Percentiles rank a stretch among this genome's conserved stretches.
These are phyloP conservation scores for Temnothorax rugatulus DNA, from an alignment of 2,888 invertebrate species.

Conservation along the genomic window DNA sequence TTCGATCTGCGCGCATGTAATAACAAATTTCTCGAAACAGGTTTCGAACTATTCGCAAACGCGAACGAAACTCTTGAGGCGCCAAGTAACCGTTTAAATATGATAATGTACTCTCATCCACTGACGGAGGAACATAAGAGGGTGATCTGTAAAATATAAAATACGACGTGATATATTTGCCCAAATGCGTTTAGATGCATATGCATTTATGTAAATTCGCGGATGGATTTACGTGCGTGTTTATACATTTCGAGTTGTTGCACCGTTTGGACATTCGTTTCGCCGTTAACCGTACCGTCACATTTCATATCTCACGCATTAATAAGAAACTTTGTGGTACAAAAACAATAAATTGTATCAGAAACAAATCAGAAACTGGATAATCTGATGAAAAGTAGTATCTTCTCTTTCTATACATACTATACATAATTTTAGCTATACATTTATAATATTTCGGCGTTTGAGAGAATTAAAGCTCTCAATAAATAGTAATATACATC, in stretches of 20 bases:
- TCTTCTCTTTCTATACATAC: background rate
- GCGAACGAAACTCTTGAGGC: background rate
- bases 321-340: slow-evolving; percentile 15
- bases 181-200: slow-evolving; percentile 17
- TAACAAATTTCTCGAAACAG: slow-evolving; percentile 39
- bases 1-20: slow-evolving; percentile 1
- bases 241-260: slow-evolving; percentile 37
- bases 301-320: background rate
- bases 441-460: background rate
- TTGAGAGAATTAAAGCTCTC: background rate
- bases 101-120: slow-evolving; percentile 26
- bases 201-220: slow-evolving; percentile 41
- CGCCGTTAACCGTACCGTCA: background rate
- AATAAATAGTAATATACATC: background rate
- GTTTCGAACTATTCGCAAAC: slow-evolving; percentile 16
- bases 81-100: slow-evolving; percentile 37
- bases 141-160: slow-evolving; percentile 37
- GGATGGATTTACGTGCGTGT: slow-evolving; percentile 28
- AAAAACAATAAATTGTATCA: slow-evolving; percentile 15
- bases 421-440: background rate
- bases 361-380: slow-evolving; percentile 15
- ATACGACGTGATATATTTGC: slow-evolving; percentile 40
- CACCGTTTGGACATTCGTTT: slow-evolving; percentile 23
- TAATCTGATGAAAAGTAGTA: background rate
- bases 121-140: slow-evolving; percentile 12